These are phyloP conservation scores for Heteropelma amictum DNA, from an alignment of 2,888 invertebrate genomes.

Conservation along the genomic window DNA sequence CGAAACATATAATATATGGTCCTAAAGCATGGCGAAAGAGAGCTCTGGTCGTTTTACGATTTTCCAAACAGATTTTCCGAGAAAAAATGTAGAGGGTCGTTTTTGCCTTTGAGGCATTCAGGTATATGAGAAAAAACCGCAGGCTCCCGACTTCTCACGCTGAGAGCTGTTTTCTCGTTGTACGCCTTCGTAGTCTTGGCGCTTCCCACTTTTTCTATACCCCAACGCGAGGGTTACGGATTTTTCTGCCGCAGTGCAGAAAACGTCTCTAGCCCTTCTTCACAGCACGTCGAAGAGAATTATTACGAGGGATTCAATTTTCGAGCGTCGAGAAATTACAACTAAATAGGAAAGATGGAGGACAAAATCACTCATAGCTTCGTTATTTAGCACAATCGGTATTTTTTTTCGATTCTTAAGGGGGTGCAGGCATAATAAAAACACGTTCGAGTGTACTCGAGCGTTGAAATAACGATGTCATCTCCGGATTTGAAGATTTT, in stretches of 20 bases:
- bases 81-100: conserved; percentile 72
- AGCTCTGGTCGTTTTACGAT: conserved; percentile 14
- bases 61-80: conserved; percentile 67
- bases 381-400: too few species aligned
- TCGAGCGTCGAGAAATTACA: neutral
- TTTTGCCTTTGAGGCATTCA: conserved; percentile 58
- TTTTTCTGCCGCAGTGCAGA: conserved; percentile 7
- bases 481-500: too few species aligned
- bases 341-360: too few species aligned
- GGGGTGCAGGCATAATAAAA: too few species aligned
- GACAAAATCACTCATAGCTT: too few species aligned
- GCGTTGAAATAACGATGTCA: too few species aligned
- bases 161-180: neutral
- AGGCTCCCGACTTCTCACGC: conserved; percentile 57
- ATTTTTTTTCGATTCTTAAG: too few species aligned
- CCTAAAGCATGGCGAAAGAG: conserved; percentile 19
- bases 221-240: conserved; percentile 9
- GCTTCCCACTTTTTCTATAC: conserved; percentile 5
- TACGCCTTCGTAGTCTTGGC: neutral
- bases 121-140: conserved; percentile 63
- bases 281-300: neutral
- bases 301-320: conserved; percentile 10
- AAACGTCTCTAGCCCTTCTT: conserved; percentile 17
- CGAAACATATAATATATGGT: conserved; percentile 1
- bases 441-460: too few species aligned